Evolutionary conservation across 1,140 invertebrate species (phyloP), one percentile per base, ranked within the genome.

Genomic region (Cyphomyrmex costatus): DNA sequence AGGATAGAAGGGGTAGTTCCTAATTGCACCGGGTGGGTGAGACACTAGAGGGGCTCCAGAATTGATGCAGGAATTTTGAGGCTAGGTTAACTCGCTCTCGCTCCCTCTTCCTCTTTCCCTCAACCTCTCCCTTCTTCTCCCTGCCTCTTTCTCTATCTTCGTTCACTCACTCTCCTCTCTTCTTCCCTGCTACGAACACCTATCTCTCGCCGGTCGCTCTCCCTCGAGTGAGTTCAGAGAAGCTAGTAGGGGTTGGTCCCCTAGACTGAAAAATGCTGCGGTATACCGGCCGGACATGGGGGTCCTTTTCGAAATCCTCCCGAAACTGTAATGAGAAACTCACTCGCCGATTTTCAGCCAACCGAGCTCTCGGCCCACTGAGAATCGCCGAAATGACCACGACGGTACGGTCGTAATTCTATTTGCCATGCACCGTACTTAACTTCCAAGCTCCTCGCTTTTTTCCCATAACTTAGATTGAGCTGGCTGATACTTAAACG

Each of bases 31-130:
- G 92, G 91, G 85, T 93, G 89, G 93, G 90, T 92, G 91, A 90
- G 88, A 94, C 91, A 91, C 90, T 90, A 89, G 88, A 90, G 90
- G 90, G 89, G 88, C 86, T 93, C 90, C 86, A 92, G 93, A 94
- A 94, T 94, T 94, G 93, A 94, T 94, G 93, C 93, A 93, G 91
- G 92, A 94, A 94, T 94, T 94, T 94, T 93, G 93, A 94, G 93
- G 93, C 93, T 94, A 93, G 93, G 91, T 93, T 93, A 92, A 93
- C 91, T 92, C 89, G 61, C 86, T 88, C 90, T 83, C 79, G 87
- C 86, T 88, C 90, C 7, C 87, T 86, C 88, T 70, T 70, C 80
- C 70, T 78, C 73, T 84, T 80, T 36, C 42, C n/a, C 68, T 74
- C 46, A 83, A 60, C 60, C 71, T 83, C 61, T 71, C 36, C 71